phyloP scores from a whole-genome alignment of 1,140 invertebrate genomes.

The Drosophila biarmipes region DNA sequence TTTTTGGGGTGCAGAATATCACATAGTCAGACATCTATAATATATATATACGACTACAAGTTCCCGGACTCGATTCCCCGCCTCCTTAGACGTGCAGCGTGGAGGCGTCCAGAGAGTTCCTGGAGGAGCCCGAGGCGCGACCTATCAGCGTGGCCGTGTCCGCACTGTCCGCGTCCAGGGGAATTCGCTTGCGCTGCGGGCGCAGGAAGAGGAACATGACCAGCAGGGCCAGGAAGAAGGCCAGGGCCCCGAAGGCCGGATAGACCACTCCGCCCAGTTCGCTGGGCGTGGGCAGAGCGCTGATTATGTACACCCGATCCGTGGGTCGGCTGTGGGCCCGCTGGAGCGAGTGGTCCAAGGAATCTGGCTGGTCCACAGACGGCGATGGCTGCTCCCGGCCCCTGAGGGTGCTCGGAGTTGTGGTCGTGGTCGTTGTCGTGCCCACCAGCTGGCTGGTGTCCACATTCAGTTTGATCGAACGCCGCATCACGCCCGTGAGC shows the following conservation, averaged over 20 bases:
- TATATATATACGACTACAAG: constrained; percentile 63
- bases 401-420: not conserved
- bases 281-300: constrained; percentile 66
- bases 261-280: constrained; percentile 69
- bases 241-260: constrained; percentile 69
- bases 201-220: constrained; percentile 77
- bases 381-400: not conserved
- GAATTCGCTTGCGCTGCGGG: constrained; percentile 68
- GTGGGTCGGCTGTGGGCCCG: constrained; percentile 42
- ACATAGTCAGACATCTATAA: constrained; percentile 76
- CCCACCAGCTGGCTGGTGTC: constrained; percentile 69
- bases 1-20: constrained; percentile 74
- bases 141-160: constrained; percentile 61
- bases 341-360: not conserved
- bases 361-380: not conserved
- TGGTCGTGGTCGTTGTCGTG: constrained; percentile 29
- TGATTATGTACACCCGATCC: constrained; percentile 74
- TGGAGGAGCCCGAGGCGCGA: constrained; percentile 23
- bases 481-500: constrained; percentile 77
- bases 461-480: constrained; percentile 76
- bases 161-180: constrained; percentile 21
- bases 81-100: constrained; percentile 64
- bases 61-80: constrained; percentile 35
- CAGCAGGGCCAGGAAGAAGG: constrained; percentile 68
- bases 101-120: constrained; percentile 60